Evolutionary conservation across 2,888 invertebrate genomes (phyloP).

Genomic region (Dicranocentrus wangi): DNA sequence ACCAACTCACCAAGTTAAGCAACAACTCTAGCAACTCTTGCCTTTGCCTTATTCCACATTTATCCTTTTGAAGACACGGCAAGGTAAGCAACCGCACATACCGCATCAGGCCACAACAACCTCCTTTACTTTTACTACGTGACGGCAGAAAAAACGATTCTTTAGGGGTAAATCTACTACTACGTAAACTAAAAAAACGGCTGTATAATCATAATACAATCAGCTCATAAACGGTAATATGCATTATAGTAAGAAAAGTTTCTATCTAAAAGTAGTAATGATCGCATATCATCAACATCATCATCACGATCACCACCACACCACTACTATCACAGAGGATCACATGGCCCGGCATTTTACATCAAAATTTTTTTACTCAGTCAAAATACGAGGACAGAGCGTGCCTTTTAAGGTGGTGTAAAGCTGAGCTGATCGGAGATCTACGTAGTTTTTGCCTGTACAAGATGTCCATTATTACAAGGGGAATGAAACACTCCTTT

Average conservation of each 20-base stretch:
- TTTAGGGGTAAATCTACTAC: too few species aligned
- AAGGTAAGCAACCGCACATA: constrained; percentile 59
- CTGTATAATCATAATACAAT: constrained; percentile 12
- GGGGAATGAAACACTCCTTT: constrained; percentile 42
- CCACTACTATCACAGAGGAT: neutral
- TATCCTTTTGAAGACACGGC: constrained; percentile 43
- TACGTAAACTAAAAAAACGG: too few species aligned
- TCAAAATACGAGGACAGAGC: too few species aligned
- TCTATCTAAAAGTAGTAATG: constrained; percentile 60
- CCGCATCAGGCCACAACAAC: constrained; percentile 12
- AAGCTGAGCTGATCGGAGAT: constrained; percentile 9
- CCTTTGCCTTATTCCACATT: neutral
- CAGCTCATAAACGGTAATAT: constrained; percentile 10
- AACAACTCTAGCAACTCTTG: constrained; percentile 17
- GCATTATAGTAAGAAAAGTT: constrained; percentile 3
- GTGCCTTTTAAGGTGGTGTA: constrained; percentile 38
- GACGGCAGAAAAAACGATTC: too few species aligned
- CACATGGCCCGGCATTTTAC: constrained; percentile 59
- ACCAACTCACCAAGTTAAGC: constrained; percentile 59
- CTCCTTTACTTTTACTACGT: constrained; percentile 51
- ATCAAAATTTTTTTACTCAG: neutral
- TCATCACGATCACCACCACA: constrained; percentile 28
- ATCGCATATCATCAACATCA: constrained; percentile 55
- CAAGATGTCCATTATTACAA: neutral
- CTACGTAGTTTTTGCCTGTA: neutral